These are phyloP conservation scores for Gerosis bhagava DNA, from an alignment of 2,888 invertebrate genomes.

Conservation along the genomic window DNA sequence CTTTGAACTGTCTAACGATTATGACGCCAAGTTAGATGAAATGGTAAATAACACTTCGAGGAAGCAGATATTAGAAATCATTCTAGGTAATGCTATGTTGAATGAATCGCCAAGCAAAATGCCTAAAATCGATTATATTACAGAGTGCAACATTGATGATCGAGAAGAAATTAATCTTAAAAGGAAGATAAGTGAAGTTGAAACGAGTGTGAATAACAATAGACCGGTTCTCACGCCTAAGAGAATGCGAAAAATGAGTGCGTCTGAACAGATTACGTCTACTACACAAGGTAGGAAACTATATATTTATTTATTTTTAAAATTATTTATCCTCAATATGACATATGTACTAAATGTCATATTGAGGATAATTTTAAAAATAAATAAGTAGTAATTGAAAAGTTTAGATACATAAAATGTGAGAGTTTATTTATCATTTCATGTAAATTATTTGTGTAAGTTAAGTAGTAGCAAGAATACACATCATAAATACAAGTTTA, in stretches of 20 bases:
- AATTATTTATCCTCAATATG: no score
- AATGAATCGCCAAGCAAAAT: constrained; percentile 55
- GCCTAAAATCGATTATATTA: constrained; percentile 65
- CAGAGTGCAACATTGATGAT: constrained; percentile 57
- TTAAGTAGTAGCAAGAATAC: no score
- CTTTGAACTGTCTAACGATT: constrained; percentile 68
- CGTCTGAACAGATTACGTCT: constrained; percentile 69
- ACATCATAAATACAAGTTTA: no score
- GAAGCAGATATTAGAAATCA: constrained; percentile 77
- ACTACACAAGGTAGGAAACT: constrained; percentile 72
- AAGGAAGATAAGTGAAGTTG: constrained; percentile 54
- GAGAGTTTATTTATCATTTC: no score
- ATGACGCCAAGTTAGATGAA: constrained; percentile 68
- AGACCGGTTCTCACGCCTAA: constrained; percentile 56
- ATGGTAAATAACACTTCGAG: constrained; percentile 71
- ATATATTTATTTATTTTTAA: constrained; percentile 11
- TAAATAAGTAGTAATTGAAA: no score
- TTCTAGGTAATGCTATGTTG: constrained; percentile 58
- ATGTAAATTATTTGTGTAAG: no score
- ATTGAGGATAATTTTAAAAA: no score
- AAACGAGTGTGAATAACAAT: constrained; percentile 60
- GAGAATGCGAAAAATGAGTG: constrained; percentile 65
- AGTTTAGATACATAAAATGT: no score
- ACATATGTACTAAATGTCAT: no score
- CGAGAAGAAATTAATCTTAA: constrained; percentile 49